A percentile compares a stretch with the other conserved stretches of the same genome.
Evolutionary conservation across 1,140 invertebrate genomes (phyloP).

Genomic region (Coptotermes formosanus): DNA sequence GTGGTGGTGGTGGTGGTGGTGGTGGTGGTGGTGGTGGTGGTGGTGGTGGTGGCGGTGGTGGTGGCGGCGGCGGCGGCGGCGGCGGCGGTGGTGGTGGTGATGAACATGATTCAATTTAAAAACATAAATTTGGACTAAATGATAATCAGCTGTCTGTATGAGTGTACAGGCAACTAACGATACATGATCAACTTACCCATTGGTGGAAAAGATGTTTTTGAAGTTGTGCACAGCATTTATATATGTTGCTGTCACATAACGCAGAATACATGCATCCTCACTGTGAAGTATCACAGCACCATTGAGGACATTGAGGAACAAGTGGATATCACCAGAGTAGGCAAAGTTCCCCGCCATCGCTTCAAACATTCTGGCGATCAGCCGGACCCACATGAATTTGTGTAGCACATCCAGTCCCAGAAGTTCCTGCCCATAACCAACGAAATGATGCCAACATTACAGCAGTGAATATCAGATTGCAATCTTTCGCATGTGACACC

Average conservation of each 20-base stretch:
- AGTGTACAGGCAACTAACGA: not conserved
- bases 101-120: too few relatives aligned
- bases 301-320: slow-evolving; percentile 97
- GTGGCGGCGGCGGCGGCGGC: too few relatives aligned
- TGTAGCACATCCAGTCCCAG: slow-evolving; percentile 94
- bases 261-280: slow-evolving; percentile 92
- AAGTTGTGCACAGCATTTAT: slow-evolving; percentile 98
- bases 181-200: slow-evolving; percentile 66
- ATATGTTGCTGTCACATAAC: slow-evolving; percentile 95
- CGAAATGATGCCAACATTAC: not conserved
- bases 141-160: too few relatives aligned
- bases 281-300: slow-evolving; percentile 95
- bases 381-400: slow-evolving; percentile 97
- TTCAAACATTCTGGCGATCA: slow-evolving; percentile 97
- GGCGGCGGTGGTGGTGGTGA: too few relatives aligned
- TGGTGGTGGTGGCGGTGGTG: too few relatives aligned
- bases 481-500: too few relatives aligned
- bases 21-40: too few relatives aligned
- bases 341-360: slow-evolving; percentile 98
- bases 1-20: too few relatives aligned
- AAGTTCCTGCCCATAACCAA: slow-evolving; percentile 63
- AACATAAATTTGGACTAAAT: too few relatives aligned
- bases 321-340: slow-evolving; percentile 94
- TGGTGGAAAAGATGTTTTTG: slow-evolving; percentile 98
- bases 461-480: too few relatives aligned